Evolutionary conservation across 1,140 invertebrate species (phyloP), one percentile per base, ranked within the genome.

Genomic region (Drosophila subobscura): DNA sequence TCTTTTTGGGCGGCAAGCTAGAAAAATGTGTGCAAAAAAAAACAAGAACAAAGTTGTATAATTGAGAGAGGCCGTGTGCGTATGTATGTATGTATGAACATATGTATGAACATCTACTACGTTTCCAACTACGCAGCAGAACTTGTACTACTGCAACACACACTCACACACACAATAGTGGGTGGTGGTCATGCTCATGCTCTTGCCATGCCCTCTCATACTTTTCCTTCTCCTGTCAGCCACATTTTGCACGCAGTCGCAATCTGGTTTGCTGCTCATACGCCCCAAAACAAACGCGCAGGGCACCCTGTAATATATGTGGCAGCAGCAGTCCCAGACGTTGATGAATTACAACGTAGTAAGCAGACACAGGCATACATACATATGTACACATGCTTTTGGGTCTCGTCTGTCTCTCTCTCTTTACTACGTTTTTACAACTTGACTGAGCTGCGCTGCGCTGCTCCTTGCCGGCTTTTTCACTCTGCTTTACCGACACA

Each of bases 311-410:
- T 77, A 59, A 58, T 7, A 23, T 23, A 52, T 41, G 58, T 53
- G 42, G 49, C 46, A 22, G 25, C 14, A 54, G 49, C 52, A 56
- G 65, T 29, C 33, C 27, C 27, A 57, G 49, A 33, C 50, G 61
- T 81, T 86, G 77, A 85, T 85, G 81, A 85, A 85, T 85, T 85
- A 85, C 81, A 80, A 71, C 72, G 73, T 74, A 77, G 77, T 84
- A 84, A 84, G 68, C 27, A 25, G 29, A 49, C 27, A 47, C 60
- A 57, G 33, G n/a, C 57, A 50, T 14, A 49, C 42, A 4, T 37
- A 40, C 60, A 55, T 10, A n/a, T 41, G 40, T 20, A 46, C 16
- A 12, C 22, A 45, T 22, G 41, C 33, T 56, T 51, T 44, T 27
- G n/a, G 12, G 23, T 14, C 29, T 33, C 44, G 16, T 20, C 16